phyloP scores from a whole-genome alignment of 2,888 invertebrate genomes.

The Mythimna lalbum region DNA sequence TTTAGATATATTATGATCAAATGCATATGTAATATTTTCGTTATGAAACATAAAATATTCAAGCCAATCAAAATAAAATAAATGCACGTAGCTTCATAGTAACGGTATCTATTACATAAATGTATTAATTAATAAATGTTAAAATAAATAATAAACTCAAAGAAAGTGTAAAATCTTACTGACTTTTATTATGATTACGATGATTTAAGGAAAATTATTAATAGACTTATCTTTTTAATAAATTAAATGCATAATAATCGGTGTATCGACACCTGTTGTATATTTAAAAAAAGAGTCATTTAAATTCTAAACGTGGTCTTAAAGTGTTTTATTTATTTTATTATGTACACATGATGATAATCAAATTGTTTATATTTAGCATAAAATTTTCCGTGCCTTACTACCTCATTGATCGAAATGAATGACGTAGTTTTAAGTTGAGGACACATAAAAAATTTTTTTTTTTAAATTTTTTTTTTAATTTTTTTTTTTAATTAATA shows the following conservation, averaged over 20 bases:
- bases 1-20: slow-evolving; percentile 3
- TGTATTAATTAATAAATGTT: slow-evolving; percentile 5
- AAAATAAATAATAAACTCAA: slow-evolving; percentile 20
- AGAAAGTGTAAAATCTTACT: slow-evolving; percentile 34
- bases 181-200: slow-evolving; percentile 42
- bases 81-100: neutral
- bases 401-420: too few relatives aligned
- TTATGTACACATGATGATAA: slow-evolving; percentile 20
- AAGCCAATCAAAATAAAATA: neutral
- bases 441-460: neutral
- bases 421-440: too few relatives aligned
- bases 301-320: slow-evolving; percentile 43
- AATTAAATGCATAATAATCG: slow-evolving; percentile 39
- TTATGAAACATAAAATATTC: neutral
- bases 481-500: too few relatives aligned
- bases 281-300: slow-evolving; percentile 31
- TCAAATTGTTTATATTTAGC: slow-evolving; percentile 16
- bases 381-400: slow-evolving; percentile 2
- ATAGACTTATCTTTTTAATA: slow-evolving; percentile 19
- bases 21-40: neutral
- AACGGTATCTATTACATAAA: neutral
- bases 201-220: slow-evolving; percentile 37
- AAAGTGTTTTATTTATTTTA: slow-evolving; percentile 45
- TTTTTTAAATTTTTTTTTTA: too few relatives aligned
- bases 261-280: slow-evolving; percentile 40